Evolutionary conservation across 35 echinoderm and acorn worm genomes (phyloP), one percentile per base, ranked within the genome.

Genomic region (Ophiothrix spiculata): DNA sequence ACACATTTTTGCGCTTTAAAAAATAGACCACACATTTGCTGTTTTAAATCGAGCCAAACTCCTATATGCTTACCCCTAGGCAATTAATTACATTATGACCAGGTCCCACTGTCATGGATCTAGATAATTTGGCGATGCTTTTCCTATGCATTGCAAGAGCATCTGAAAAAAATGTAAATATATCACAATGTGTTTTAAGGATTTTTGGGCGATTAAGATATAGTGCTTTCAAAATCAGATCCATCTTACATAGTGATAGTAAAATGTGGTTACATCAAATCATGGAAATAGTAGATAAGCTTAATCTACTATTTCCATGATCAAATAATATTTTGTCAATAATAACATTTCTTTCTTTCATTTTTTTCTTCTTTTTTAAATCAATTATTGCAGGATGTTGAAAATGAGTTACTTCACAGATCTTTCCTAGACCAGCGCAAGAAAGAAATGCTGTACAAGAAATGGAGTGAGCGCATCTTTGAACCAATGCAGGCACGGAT

Each of bases 371-470:
- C 8, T 28, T 32, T 56, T 19, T 4, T 75, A 73, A 29, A 1
- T 84, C 37, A 29, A 0, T 21, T 74, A 39, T 49, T 33, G 4
- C 76, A 94, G 92, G 96, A 99, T 89, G 92, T 99, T 40, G 92
- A 99, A 63, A 88, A 99, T 77, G 91, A 77, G 46, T 77, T 99
- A 28, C 80, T 89, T 4, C 81, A 99, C 80, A 99, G 94, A 64
- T 74, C 88, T 4, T 99, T 94, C 83, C 80, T 99, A 1, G 96
- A 99, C 35, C 82, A 91, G 1, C 81, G 96, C 14, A 99, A 94
- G 80, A 99, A 99, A 56, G 96, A 99, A 56, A 91, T 99, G 86
- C 87, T 99, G 42, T 87, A 99, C 40, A 99, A 99, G 75, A 99
- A 99, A 77, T 99, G 96, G 92, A 91, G 86, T 38, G 96, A 99